Conservation (phyloP, 2,113 vertebrate species). For the Hassar affinis region DNA sequence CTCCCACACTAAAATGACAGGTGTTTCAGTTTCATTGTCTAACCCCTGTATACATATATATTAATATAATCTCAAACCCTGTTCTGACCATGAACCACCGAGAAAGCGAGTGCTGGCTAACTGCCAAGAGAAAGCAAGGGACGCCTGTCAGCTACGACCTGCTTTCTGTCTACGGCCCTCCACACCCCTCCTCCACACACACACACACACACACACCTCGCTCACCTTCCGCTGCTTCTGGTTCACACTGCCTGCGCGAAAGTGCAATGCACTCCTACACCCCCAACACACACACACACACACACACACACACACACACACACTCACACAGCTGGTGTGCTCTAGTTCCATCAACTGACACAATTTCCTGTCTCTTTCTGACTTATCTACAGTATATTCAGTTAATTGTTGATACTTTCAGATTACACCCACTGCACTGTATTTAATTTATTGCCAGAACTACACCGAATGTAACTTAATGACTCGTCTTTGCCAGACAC, state of each 20-base stretch:
- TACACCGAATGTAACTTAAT: neutral
- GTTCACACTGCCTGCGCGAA: conserved; percentile 46
- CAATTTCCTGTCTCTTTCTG: neutral
- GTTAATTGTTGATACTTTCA: neutral
- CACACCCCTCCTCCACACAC: neutral
- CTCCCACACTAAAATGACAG: too few relatives aligned
- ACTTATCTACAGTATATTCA: neutral
- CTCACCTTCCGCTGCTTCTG: conserved; percentile 31
- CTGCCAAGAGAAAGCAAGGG: conserved; percentile 68
- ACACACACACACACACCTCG: conserved; percentile 11
- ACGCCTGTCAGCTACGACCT: conserved; percentile 61
- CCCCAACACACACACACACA: conserved; percentile 35
- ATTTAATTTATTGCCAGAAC: neutral
- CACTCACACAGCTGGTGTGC: neutral
- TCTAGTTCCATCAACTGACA: conserved; percentile 5
- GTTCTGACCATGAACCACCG: conserved; percentile 66
- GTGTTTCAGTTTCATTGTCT: too few relatives aligned
- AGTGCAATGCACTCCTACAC: conserved; percentile 45
- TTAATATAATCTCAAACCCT: too few relatives aligned
- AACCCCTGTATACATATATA: too few relatives aligned
- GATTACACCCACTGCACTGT: neutral
- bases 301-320: conserved; percentile 14
- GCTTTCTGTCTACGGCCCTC: conserved; percentile 58
- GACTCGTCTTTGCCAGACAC: neutral
- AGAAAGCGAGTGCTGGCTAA: conserved; percentile 60